Base-by-base conservation (phyloP, 2,113 vertebrate species). In the Erythrocercus mccallii region DNA sequence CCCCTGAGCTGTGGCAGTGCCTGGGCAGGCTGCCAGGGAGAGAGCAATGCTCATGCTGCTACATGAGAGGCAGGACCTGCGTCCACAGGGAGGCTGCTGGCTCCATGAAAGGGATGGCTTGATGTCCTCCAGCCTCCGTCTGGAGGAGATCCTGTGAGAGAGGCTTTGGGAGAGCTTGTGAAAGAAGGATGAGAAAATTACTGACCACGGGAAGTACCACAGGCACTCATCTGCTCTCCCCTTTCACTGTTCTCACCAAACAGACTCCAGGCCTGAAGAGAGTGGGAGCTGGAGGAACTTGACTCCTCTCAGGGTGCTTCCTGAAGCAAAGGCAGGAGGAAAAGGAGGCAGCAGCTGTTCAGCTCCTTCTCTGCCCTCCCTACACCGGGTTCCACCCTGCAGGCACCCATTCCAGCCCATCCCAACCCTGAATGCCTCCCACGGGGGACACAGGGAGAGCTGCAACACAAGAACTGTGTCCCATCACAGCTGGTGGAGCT, bases 401-500 rank as follows among this genome's bases (percentile, higher is more conserved):
- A 62, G 61, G 14, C 6, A 1, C 33, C 19, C 40, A 25, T 37
- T 35, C 45, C 50, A 70, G 4, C n/a, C 17, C 37, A n/a, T 20
- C 19, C 42, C 45, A 81, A 2, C 13, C 9, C 14, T 3, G 2
- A 71, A 25, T 0, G 1, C 35, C 27, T 44, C 71, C 56, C 1
- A 1, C 35, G 25, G 66, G 68, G 27, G 31, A 31, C 1, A 37
- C 0, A 3, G 24, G 53, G 50, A 44, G 13, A 65, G 33, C 65
- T 23, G 25, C 5, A 3, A 4, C 0, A 3, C 2, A 5, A 48
- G 42, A 58, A 6, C 51, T 30, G 27, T 22, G 57, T 69, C 54
- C n/a, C 6, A 1, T 28, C 1, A 0, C 48, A 25, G 64, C 31
- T 30, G 0, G 0, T 3, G 1, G 30, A 10, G 7, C 9, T 4